Evolutionary conservation across 2,888 invertebrate genomes (phyloP).

Genomic region (Sycophila texana): DNA sequence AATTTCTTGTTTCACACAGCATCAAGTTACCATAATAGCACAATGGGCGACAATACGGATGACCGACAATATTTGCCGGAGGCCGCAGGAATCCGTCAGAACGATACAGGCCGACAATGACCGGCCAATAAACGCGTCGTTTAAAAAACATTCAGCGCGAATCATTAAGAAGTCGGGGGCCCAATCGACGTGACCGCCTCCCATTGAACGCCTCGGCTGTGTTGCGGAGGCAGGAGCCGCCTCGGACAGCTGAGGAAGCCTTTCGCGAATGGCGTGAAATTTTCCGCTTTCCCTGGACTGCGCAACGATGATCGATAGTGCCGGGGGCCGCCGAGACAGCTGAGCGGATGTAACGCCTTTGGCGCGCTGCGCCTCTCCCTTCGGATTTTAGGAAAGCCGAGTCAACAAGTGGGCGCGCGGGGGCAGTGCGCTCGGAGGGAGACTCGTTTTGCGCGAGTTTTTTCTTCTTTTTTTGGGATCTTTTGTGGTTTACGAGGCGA

Average conservation of each 20-base stretch:
- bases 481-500: background rate
- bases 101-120: background rate
- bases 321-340: conserved; percentile 59
- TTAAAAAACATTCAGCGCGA: conserved; percentile 17
- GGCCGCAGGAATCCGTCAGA: conserved; percentile 9
- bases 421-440: conserved; percentile 23
- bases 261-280: conserved; percentile 45
- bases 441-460: background rate
- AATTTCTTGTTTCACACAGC: too few species aligned
- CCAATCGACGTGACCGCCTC: conserved; percentile 11
- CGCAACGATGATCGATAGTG: conserved; percentile 52
- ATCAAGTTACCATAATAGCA: too few species aligned
- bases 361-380: conserved; percentile 20
- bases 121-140: background rate
- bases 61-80: conserved; percentile 14
- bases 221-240: conserved; percentile 4
- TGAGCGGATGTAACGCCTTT: conserved; percentile 61
- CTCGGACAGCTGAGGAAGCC: conserved; percentile 32
- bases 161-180: background rate
- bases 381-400: conserved; percentile 36
- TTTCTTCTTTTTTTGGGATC: conserved; percentile 11
- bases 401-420: conserved; percentile 7
- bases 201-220: background rate
- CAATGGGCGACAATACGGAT: background rate
- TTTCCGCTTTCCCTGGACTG: conserved; percentile 15